phyloP scores from a whole-genome alignment of 2,797 vertebrate species.

The Buphagus erythrorhynchus region DNA sequence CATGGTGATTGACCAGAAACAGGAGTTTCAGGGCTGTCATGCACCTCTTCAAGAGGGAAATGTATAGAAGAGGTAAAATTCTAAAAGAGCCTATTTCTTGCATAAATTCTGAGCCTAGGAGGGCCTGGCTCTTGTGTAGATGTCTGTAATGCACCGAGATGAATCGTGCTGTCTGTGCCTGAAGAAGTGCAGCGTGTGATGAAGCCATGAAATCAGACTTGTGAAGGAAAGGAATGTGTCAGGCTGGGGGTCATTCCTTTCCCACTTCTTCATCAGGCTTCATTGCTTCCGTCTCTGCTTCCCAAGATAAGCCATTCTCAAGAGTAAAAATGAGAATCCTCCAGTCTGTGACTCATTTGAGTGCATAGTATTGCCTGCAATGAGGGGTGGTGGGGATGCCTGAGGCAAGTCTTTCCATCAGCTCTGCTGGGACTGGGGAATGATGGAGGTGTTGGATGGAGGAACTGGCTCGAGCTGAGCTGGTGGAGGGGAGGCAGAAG shows the following conservation, averaged over 20 bases:
- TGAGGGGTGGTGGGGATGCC: background rate
- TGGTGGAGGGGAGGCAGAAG: background rate
- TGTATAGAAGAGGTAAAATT: background rate
- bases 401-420: constrained; percentile 26
- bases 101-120: background rate
- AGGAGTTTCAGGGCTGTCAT: background rate
- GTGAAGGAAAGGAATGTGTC: background rate
- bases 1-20: background rate
- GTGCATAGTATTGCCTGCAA: background rate
- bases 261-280: background rate
- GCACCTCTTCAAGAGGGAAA: background rate
- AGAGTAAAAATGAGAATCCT: background rate
- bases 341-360: background rate
- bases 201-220: background rate
- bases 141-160: background rate
- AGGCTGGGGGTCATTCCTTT: background rate
- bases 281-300: background rate
- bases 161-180: background rate
- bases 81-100: background rate
- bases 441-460: background rate
- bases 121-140: background rate
- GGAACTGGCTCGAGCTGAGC: background rate
- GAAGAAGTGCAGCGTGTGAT: background rate
- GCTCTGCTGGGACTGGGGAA: background rate
- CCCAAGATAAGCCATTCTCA: background rate